These are phyloP conservation scores for Knipowitschia caucasica DNA, from an alignment of 2,797 vertebrate species.

Conservation along the genomic window DNA sequence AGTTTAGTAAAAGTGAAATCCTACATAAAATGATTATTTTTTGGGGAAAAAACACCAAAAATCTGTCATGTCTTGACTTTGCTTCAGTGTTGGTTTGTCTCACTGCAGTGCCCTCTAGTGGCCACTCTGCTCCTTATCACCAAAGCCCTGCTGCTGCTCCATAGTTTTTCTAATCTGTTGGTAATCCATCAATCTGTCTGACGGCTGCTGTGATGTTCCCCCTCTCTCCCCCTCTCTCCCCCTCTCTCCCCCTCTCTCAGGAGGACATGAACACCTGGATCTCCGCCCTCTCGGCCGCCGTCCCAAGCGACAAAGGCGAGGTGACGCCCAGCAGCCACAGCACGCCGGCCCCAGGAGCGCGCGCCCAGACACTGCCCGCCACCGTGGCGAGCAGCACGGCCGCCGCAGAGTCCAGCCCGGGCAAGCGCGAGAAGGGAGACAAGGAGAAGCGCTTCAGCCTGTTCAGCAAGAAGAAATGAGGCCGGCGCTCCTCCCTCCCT, in stretches of 20 bases:
- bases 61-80: no score
- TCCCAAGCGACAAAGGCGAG: constrained; percentile 82
- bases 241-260: constrained; percentile 52
- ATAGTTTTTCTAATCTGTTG: no score
- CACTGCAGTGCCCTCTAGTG: no score
- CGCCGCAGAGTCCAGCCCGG: constrained; percentile 92
- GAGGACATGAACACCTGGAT: constrained; percentile 99
- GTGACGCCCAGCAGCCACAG: constrained; percentile 92
- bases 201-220: no score
- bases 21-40: no score
- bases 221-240: background rate
- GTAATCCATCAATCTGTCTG: no score
- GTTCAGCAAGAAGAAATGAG: constrained; percentile 99
- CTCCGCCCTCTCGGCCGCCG: constrained; percentile 87
- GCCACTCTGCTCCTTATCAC: no score
- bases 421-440: constrained; percentile 92
- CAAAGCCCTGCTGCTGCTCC: no score
- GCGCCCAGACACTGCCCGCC: constrained; percentile 93
- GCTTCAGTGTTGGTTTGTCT: no score
- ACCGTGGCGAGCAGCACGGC: constrained; percentile 74
- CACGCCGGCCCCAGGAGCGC: constrained; percentile 86
- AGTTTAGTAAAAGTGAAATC: no score
- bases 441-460: constrained; percentile 98
- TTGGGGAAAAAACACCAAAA: no score
- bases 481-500: constrained; percentile 53